phyloP scores from a whole-genome alignment of 2,888 invertebrate genomes.

The Macaria notata region DNA sequence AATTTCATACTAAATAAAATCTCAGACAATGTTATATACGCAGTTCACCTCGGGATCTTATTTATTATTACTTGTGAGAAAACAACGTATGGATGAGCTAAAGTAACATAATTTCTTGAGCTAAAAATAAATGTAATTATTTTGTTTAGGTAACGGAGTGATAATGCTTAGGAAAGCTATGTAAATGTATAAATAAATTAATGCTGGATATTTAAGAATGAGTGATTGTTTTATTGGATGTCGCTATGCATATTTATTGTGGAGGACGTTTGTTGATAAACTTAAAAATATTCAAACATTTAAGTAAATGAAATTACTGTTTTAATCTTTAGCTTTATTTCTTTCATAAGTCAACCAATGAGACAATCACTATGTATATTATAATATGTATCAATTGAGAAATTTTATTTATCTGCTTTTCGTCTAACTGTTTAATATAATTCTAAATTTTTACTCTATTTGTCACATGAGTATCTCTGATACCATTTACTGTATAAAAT shows the following conservation, averaged over 20 bases:
- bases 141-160: slow-evolving; percentile 63
- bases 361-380: slow-evolving; percentile 58
- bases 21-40: no score
- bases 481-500: no score
- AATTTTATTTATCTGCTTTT: slow-evolving; percentile 75
- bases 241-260: slow-evolving; percentile 31
- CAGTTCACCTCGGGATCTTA: slow-evolving; percentile 43
- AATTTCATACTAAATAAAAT: background rate
- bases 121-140: slow-evolving; percentile 60
- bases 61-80: slow-evolving; percentile 45
- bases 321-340: background rate
- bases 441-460: slow-evolving; percentile 69
- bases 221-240: slow-evolving; percentile 59
- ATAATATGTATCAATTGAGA: slow-evolving; percentile 62
- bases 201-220: slow-evolving; percentile 60
- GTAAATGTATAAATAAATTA: slow-evolving; percentile 77
- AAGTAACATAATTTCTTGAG: slow-evolving; percentile 51
- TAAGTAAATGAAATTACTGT: no score
- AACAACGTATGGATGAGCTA: slow-evolving; percentile 50
- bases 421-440: slow-evolving; percentile 60
- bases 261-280: slow-evolving; percentile 4
- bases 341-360: slow-evolving; percentile 50
- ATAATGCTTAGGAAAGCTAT: slow-evolving; percentile 68
- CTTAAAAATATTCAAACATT: no score
- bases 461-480: slow-evolving; percentile 14